These are phyloP conservation scores for fruit fly (Drosophila melanogaster) DNA, from an alignment of 1,140 invertebrate genomes.

Conservation along the genomic window Release_6_plus_ISO1_MT NT_033779.5:21375001-21375500, in stretches of 20 bases:
- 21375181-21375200: conserved; percentile 96
- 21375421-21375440: conserved; percentile 90
- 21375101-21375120: conserved; percentile 95
- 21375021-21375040: conserved; percentile 89
- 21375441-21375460: conserved; percentile 93
- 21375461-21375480: conserved; percentile 92
- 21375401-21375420: conserved; percentile 91
- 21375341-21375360: conserved; percentile 93
- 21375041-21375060: conserved; percentile 87
- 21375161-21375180: conserved; percentile 98
- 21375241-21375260: conserved; percentile 95
- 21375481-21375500: conserved; percentile 92
- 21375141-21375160: conserved; percentile 96
- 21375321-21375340: conserved; percentile 89
- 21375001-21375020: conserved; percentile 94
- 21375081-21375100: conserved; percentile 87
- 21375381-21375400: conserved; percentile 95
- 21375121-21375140: conserved; percentile 91
- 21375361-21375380: conserved; percentile 94
- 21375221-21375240: conserved; percentile 96
- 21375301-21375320: conserved; percentile 75
- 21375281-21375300: conserved; percentile 59
- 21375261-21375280: conserved; percentile 87
- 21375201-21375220: conserved; percentile 89
- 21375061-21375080: conserved; percentile 91